Evolutionary conservation across 2,113 vertebrate genomes (phyloP).

Genomic region (Myocastor coypus): DNA sequence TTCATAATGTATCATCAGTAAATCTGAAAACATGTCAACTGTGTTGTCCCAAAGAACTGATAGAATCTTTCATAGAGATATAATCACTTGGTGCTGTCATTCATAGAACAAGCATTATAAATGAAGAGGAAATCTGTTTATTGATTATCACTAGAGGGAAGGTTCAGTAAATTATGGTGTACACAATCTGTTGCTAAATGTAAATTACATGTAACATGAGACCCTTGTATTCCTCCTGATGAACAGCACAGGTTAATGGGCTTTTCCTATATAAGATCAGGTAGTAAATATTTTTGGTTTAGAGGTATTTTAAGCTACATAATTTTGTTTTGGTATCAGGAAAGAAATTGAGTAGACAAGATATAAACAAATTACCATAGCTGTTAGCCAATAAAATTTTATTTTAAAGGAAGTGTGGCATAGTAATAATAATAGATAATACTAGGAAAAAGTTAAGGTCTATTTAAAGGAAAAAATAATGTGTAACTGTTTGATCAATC

Average conservation of each 20-base stretch:
- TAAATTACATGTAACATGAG: not conserved
- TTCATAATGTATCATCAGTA: not conserved
- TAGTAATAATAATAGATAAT: no score
- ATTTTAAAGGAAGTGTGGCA: not conserved
- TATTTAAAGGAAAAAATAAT: no score
- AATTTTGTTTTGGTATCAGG: not conserved
- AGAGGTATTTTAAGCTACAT: not conserved
- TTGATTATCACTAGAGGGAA: conserved; percentile 32
- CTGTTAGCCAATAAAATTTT: not conserved
- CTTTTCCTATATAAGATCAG: not conserved
- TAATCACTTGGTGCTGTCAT: not conserved
- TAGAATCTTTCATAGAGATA: not conserved
- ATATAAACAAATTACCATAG: not conserved
- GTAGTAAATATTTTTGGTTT: conserved; percentile 13
- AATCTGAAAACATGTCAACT: conserved; percentile 6
- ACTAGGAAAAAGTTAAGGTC: no score
- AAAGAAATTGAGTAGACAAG: not conserved
- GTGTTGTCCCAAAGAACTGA: not conserved
- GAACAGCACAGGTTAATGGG: not conserved
- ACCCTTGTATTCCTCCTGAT: not conserved
- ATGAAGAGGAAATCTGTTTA: not conserved
- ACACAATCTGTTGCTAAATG: not conserved
- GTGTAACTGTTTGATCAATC: no score
- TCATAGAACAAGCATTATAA: conserved; percentile 1
- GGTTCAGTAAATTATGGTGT: not conserved